Base-by-base conservation (phyloP, 1,140 invertebrate species). In the Eupeodes corollae region DNA sequence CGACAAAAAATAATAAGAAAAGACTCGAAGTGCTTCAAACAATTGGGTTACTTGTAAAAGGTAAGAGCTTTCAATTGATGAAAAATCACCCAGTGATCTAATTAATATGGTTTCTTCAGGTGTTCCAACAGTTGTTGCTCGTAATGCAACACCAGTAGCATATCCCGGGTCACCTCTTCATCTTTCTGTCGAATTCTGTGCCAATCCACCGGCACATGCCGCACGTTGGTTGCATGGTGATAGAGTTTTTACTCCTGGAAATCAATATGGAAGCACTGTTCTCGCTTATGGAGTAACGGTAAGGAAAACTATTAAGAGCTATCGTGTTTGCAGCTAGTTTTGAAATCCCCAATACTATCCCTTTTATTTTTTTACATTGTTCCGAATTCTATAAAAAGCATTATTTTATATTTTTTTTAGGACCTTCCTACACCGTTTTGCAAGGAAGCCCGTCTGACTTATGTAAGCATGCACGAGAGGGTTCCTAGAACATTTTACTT, bases 181-280 rank as follows among this genome's bases (percentile, higher is more conserved):
- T 31, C 55, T 75, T 6, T 69, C 70, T 9, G 74, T 75, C 51
- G 73, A 75, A 59, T 75, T 75, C 54, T 75, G 73, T 57, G 73
- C 73, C 54, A 75, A 75, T 65, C 73, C 73, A 6, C 61, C 66
- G 9, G 66, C 66, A 3, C 60, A 66, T 52, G 66, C 66, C 9
- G 66, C 66, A 5, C 59, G 66, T 48, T 68, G 66, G 66, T 39
- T 68, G 32, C 66, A 68, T 43, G 66, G 65, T 2, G 66, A 68
- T 58, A 61, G 66, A 14, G 58, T 68, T 38, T 68, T 65, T 38
- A 68, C 65, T 32, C 66, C 66, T 3, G 66, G 66, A 15, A 68
- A 68, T 49, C 66, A 68, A 49, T 68, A 68, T 43, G 66, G 66
- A 47, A 64, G 53, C 50, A 66, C 66, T 10, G 63, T 68, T 0